Evolutionary conservation across 2,113 vertebrate genomes (phyloP).

Genomic region (Eulacestoma nigropectus): DNA sequence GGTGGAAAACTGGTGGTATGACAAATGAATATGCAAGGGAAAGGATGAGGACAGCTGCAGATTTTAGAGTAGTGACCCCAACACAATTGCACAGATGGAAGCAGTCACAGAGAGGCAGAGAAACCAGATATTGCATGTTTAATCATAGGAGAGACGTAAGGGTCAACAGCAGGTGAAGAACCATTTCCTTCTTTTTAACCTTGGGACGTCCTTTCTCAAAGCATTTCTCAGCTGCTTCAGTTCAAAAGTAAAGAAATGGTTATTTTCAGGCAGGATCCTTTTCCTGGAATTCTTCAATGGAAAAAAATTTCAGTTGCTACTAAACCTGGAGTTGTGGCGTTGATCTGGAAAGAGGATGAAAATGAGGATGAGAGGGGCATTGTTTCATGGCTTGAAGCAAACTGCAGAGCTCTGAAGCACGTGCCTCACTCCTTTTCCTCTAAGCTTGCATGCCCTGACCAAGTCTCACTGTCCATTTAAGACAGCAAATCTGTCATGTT

Average conservation of each 20-base stretch:
- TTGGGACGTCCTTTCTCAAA: neutral
- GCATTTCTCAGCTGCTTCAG: neutral
- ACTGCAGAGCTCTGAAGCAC: neutral
- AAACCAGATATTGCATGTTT: neutral
- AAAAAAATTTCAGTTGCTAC: neutral
- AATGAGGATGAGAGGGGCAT: neutral
- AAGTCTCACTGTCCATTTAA: neutral
- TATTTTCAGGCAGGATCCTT: neutral
- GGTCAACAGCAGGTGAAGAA: neutral
- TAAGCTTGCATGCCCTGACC: accelerated
- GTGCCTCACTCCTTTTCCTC: neutral
- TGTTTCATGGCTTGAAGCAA: neutral
- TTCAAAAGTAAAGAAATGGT: neutral
- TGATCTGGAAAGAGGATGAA: neutral
- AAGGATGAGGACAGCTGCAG: neutral
- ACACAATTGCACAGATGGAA: neutral
- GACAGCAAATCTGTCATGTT: neutral
- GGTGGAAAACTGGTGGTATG: neutral
- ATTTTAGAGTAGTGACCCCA: neutral
- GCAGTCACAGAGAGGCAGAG: neutral
- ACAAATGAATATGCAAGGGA: neutral
- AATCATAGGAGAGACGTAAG: neutral
- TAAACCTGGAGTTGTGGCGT: neutral
- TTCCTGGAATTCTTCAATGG: neutral
- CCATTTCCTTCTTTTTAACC: neutral